phyloP scores from a whole-genome alignment of 2,113 vertebrate genomes.

The Corythaixoides concolor region DNA sequence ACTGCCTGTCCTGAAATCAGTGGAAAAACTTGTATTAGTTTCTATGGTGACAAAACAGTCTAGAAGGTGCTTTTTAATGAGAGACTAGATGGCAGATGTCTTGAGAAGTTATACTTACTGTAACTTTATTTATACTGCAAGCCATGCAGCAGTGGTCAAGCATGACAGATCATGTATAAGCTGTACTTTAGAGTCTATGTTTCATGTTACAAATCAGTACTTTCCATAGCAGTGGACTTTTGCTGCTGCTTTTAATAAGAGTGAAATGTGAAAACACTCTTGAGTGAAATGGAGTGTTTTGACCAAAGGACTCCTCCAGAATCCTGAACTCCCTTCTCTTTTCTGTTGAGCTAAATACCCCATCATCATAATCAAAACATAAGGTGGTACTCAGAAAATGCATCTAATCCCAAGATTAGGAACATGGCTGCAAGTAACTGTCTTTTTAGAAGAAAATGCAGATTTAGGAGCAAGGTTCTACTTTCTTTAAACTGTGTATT shows the following conservation, averaged over 20 bases:
- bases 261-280: not conserved
- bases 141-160: not conserved
- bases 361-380: not conserved
- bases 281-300: not conserved
- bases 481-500: not conserved
- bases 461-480: not conserved
- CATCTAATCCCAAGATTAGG: not conserved
- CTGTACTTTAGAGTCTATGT: not conserved
- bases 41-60: not conserved
- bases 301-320: not conserved
- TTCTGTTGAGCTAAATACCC: not conserved
- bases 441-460: not conserved
- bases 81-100: not conserved
- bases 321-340: not conserved
- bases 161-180: not conserved
- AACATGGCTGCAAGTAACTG: not conserved
- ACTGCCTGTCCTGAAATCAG: not conserved
- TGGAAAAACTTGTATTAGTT: not conserved
- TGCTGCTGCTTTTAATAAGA: not conserved
- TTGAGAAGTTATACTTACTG: not conserved
- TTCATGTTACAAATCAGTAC: not conserved
- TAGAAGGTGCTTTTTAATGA: not conserved
- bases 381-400: not conserved
- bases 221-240: not conserved
- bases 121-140: not conserved